Evolutionary conservation across 2,113 vertebrate species (phyloP), one percentile per base, ranked within the genome.

Genomic region (Cairina moschata): DNA sequence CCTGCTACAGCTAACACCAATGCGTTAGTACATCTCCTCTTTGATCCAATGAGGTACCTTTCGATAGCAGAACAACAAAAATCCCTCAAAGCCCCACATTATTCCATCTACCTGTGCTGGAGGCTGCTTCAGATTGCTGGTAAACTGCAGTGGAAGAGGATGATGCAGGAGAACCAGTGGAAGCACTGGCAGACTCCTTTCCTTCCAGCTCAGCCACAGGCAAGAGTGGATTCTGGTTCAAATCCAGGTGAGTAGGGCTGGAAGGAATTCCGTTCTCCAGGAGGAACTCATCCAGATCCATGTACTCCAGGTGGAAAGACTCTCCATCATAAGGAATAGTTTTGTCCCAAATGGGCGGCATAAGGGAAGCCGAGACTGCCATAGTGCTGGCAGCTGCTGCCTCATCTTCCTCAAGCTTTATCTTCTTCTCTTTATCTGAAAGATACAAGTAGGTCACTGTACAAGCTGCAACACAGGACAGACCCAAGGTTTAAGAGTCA

Each of bases 201-300:
- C 97, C 98, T 96, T 98, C 98, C 75, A 98, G 95, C 95, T 98
- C 98, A 34, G 98, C 97, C 88, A 98, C 98, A 63, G 98, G 98
- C 86, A 98, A 95, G 92, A 98, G 98, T 25, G 98, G 98, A 87
- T 98, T 98, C 97, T 99, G 98, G 13, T 98, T 98, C 90, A 99
- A 97, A 77, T 97, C 97, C 94, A 98, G 96, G 86, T 98, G 98
- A 85, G 97, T 98, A 76, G 98, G 98, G 95, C 98, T 99, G 83
- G 98, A 98, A 4, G 99, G 99, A 97, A 99, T 99, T 71, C 99
- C 99, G 32, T 99, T 99, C 98, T 99, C 99, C 95, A 99, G 97
- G 72, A 99, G 98, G 96, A 99, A 99, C 97, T 99, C 99, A 40
- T 99, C 99, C 96, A 99, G 98, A 98, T 99, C 99, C 99, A 99